Base-by-base conservation (phyloP, 2,888 invertebrate genomes). In the Smittia aterrima region DNA sequence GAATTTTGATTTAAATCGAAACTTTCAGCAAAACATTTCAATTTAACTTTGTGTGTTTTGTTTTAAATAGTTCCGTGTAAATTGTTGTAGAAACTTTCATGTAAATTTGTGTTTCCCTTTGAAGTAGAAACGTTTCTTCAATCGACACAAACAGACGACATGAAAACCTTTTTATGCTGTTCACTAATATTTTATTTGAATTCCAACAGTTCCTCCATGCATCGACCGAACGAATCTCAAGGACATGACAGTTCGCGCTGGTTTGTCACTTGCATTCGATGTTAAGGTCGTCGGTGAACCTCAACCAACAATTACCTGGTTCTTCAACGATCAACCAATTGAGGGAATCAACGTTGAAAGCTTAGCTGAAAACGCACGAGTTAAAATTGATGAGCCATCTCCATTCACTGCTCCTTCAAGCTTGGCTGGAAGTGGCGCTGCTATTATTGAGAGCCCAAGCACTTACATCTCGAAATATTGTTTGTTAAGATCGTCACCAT, bases 211-310 rank as follows among this genome's bases (percentile, higher is more conserved):
- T 82, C 96, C 96, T 85, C 97, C 97, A 75, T 89, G 90, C 79
- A 98, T 98, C 81, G 96, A 97, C 81, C 90, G 96, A 77, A 93
- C 93, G 18, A 94, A 95, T 83, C 84, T 96, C 70, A 91, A 93
- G 79, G 87, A 90, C n/a, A 82, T 95, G 1, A 88, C 88, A 1
- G 90, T 97, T 54, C 96, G 97, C 83, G 90, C 92, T 76, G 96
- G 96, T 47, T 89, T 96, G 58, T 92, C 93, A 0, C 89, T 96
- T 64, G 90, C 89, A 24, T 84, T 98, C 75, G 95, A 96, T 82
- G 87, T 97, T 27, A 92, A 94, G 79, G 90, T 95, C 66, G 90
- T 91, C 80, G 98, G 97, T 76, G 97, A 98, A 84, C 98, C 98
- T 6, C 91, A 94, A 73, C 97, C 98, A 77, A 92, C 88, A 3